Evolutionary conservation across 2,888 invertebrate species (phyloP).

Genomic region (Notodonta dromedarius): DNA sequence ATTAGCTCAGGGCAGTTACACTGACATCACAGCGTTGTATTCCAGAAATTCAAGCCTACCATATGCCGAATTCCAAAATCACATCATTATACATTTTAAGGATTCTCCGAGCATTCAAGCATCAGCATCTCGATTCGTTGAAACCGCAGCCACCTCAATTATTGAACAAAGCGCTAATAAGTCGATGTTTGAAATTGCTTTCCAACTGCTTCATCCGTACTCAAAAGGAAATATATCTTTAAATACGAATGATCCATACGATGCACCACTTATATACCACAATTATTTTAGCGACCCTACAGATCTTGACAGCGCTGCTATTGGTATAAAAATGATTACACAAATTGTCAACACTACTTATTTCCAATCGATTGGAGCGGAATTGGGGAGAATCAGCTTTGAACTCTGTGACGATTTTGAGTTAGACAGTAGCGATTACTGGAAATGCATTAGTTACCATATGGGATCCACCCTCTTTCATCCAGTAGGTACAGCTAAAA

Average conservation of each 20-base stretch:
- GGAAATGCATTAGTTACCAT: constrained; percentile 29
- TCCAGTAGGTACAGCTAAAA: constrained; percentile 12
- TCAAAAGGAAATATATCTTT: neutral
- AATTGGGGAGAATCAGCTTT: neutral
- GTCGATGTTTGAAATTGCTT: neutral
- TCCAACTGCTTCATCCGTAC: neutral
- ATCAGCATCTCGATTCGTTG: neutral
- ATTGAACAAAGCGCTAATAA: neutral
- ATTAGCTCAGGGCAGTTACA: constrained; percentile 71
- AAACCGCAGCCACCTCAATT: neutral
- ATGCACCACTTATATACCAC: constrained; percentile 1
- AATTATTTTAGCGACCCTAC: neutral
- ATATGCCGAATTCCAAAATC: constrained; percentile 55
- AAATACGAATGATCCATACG: neutral
- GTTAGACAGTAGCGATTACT: constrained; percentile 1
- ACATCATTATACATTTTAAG: constrained; percentile 20
- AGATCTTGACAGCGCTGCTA: neutral
- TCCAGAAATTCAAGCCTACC: constrained; percentile 46
- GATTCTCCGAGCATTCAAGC: neutral
- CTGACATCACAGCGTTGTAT: constrained; percentile 75
- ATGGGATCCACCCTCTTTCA: constrained; percentile 5
- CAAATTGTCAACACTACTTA: constrained; percentile 2
- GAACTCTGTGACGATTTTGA: neutral
- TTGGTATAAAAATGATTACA: neutral
- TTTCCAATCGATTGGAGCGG: neutral